Evolutionary conservation across 2,888 invertebrate genomes (phyloP), one percentile per base, ranked within the genome.

Genomic region (Heliconius charithonia): DNA sequence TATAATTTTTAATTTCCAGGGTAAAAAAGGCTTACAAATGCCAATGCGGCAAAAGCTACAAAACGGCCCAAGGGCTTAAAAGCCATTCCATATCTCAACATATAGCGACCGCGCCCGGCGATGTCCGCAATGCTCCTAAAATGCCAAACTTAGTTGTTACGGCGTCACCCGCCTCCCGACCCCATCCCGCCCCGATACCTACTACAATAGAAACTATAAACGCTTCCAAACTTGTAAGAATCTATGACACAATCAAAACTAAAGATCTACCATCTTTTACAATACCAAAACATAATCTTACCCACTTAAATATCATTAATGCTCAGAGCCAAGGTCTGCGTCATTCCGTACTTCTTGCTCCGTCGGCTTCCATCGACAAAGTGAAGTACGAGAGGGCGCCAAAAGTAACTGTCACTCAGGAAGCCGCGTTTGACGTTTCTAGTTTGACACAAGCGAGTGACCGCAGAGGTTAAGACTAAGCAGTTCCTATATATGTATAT

Each of bases 1-100:
- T 45, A 41, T 41, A 73, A 19, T 76, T 66, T 70, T 78, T 19
- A 22, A 16, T n/a, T 82, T 95, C 65, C 94, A 97, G 97, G 94
- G 96, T 97, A 89, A 96, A 96, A 90, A 97, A 97, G 94, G 96
- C 96, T 66, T 97, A 96, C 95, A 97, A 97, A 90, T 98, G 98
- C 91, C 96, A 97, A 89, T 98, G 98, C 95, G 97, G 97, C 86
- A 98, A 98, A 95, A 97, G 96, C 90, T 98, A 98, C 95, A 97
- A 97, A 93, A 97, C 97, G 82, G 95, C 96, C 74, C 97, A 97
- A 91, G 97, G 97, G 79, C 95, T 98, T 86, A 97, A 97, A 88
- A 96, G 96, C 86, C 98, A 98, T 90, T 96, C 96, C 3, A 87
- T 90, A 81, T 82, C 89, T 0, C 91, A 92, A 75, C 93, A 93